A percentile compares a stretch with the other conserved stretches of the same genome.
phyloP scores from a whole-genome alignment of 2,888 invertebrate genomes.

The Ecdyonurus torrentis region DNA sequence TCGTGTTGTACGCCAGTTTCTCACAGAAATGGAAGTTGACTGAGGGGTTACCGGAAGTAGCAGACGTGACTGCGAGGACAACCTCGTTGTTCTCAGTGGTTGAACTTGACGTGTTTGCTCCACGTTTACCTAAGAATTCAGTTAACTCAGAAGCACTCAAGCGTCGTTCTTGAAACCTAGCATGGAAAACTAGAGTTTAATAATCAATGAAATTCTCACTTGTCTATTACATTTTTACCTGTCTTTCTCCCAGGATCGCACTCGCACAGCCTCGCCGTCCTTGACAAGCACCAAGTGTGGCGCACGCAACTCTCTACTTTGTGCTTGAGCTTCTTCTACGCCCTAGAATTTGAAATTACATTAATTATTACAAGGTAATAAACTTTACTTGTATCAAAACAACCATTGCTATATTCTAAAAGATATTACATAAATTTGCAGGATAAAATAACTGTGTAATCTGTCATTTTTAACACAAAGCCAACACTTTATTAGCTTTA shows the following conservation, averaged over 20 bases:
- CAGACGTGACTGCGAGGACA: slow-evolving; percentile 8
- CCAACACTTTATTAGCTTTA: too few relatives aligned
- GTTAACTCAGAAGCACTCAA: slow-evolving; percentile 42
- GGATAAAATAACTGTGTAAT: too few relatives aligned
- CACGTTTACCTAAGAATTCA: slow-evolving; percentile 27
- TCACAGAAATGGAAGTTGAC: slow-evolving; percentile 41
- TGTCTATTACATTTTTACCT: slow-evolving; percentile 25
- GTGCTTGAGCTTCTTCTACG: slow-evolving; percentile 47
- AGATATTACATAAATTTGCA: too few relatives aligned
- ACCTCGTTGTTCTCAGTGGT: slow-evolving; percentile 6
- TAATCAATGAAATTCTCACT: too few relatives aligned
- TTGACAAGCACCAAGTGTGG: slow-evolving; percentile 45
- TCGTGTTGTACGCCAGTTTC: slow-evolving; percentile 40
- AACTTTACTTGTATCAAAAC: too few relatives aligned
- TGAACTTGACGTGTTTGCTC: slow-evolving; percentile 7
- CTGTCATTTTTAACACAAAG: too few relatives aligned
- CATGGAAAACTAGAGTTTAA: too few relatives aligned
- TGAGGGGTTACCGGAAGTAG: slow-evolving; percentile 8
- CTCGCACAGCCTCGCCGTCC: slow-evolving; percentile 36
- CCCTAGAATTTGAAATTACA: slow-evolving; percentile 19
- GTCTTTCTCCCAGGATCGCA: slow-evolving; percentile 45
- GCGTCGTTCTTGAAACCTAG: slow-evolving; percentile 44
- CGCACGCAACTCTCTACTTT: slow-evolving; percentile 39
- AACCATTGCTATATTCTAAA: too few relatives aligned
- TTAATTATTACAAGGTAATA: background rate